A percentile compares a stretch with the other conserved stretches of the same genome.
These are phyloP conservation scores for Yponomeuta evonymella DNA, from an alignment of 2,888 invertebrate genomes.

Conservation along the genomic window DNA sequence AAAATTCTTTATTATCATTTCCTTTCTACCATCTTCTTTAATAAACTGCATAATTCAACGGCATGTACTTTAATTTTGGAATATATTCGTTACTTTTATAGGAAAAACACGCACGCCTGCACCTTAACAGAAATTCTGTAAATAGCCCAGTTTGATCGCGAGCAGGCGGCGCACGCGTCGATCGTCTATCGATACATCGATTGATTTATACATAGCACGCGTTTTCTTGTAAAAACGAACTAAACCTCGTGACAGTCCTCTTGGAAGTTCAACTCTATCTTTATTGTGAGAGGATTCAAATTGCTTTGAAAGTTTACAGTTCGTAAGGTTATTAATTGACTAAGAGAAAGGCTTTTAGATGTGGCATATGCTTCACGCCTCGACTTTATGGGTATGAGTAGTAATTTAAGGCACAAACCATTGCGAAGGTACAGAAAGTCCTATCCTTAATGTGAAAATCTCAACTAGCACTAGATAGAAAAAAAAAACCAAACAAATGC, in stretches of 20 bases:
- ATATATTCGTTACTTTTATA: not conserved
- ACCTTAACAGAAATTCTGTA: conserved; percentile 48
- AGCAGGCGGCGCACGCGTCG: conserved; percentile 56
- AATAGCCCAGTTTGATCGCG: conserved; percentile 59
- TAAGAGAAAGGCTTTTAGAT: conserved; percentile 7
- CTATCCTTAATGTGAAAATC: not conserved
- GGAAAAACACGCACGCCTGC: conserved; percentile 21
- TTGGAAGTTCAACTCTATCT: conserved; percentile 16
- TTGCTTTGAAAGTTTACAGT: conserved; percentile 13
- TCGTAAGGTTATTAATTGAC: conserved; percentile 15
- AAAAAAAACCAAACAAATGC: too few species aligned
- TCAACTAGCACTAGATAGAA: too few species aligned
- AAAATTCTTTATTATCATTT: too few species aligned
- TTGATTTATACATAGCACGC: conserved; percentile 59
- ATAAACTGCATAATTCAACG: too few species aligned
- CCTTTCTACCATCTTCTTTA: too few species aligned
- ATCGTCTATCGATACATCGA: conserved; percentile 46
- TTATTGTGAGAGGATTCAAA: not conserved
- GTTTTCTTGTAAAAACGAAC: conserved; percentile 19
- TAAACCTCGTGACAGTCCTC: conserved; percentile 11
- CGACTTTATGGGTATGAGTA: conserved; percentile 34
- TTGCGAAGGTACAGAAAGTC: conserved; percentile 22
- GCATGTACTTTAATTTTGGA: too few species aligned
- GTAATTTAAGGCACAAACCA: conserved; percentile 31
- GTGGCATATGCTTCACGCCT: conserved; percentile 24